Base-by-base conservation (phyloP, 2,113 vertebrate species). In the Murina feae region DNA sequence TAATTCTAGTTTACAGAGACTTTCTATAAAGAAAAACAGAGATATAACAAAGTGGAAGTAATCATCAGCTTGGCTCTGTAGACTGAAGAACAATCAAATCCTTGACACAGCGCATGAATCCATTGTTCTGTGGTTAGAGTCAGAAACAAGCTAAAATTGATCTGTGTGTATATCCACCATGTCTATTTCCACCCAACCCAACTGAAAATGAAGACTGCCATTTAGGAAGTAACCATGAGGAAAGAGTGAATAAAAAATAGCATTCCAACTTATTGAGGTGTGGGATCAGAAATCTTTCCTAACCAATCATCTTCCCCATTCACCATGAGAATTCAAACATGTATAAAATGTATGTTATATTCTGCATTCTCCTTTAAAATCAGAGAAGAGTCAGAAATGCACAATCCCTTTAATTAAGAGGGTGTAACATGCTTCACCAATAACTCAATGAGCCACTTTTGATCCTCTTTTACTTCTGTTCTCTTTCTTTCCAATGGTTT, bases 361-460 rank as follows among this genome's bases (percentile, higher is more conserved):
- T 39, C 25, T 55, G 1, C 8, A 9, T 21, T 55, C 12, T 91
- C 37, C 30, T 66, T 9, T 9, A 80, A 37, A 14, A 21, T 17
- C 0, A 16, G 17, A 37, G 7, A 55, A 30, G 39, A 28, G 44
- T 20, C 4, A 21, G 51, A 74, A 4, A 60, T 3, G 14, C 37
- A 39, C 37, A n/a, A 8, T 5, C 1, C 20, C 11, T 32, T 68
- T 16, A 39, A 32, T 21, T 13, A 63, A 60, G 47, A 55, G 21
- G 3, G 4, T 74, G 23, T 9, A 17, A 1, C 4, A 1, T 37
- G 12, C 17, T 55, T 66, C 3, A 0, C n/a, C 37, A 58, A 42
- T 21, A n/a, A 18, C n/a, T 35, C 7, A 1, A 65, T 7, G 6
- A 16, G 5, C 23, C 9, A 1, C 25, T n/a, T 30, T 12, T 16